These are phyloP conservation scores for Drosophila pandora DNA, from an alignment of 1,140 invertebrate species.

Conservation along the genomic window DNA sequence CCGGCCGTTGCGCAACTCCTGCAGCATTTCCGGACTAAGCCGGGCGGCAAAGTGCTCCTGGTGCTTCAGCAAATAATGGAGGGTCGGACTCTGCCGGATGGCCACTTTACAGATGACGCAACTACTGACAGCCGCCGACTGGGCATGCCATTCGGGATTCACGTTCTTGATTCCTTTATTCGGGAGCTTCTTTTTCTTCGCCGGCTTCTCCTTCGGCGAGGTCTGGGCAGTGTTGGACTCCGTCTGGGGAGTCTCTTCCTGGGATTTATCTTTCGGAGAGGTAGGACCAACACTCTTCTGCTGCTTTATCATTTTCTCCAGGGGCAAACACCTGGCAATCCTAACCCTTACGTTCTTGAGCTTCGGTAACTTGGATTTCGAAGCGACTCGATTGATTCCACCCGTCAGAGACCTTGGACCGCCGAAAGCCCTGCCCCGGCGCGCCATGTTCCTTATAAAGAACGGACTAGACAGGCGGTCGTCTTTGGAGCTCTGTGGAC, in stretches of 20 bases:
- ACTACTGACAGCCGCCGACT: conserved; percentile 3
- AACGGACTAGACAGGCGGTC: background rate
- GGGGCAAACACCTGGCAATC: background rate
- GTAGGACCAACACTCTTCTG: background rate
- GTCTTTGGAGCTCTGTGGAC: background rate
- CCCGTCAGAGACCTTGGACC: background rate
- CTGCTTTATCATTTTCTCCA: conserved; percentile 2
- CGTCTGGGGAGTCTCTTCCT: background rate
- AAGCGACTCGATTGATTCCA: conserved; percentile 9
- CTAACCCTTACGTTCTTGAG: background rate
- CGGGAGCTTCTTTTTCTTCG: background rate
- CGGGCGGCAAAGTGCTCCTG: conserved; percentile 86
- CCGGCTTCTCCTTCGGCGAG: background rate
- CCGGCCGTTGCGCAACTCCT: conserved; percentile 38
- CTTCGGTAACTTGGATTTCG: background rate
- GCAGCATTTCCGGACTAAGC: conserved; percentile 70
- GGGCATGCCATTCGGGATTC: conserved; percentile 50
- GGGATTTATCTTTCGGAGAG: background rate
- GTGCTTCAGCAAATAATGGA: conserved; percentile 86
- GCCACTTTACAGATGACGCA: conserved; percentile 85
- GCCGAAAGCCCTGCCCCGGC: conserved; percentile 34
- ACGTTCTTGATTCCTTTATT: conserved; percentile 7
- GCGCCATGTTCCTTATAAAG: conserved; percentile 48
- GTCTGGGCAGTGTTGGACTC: too few relatives aligned
- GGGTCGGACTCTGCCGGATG: conserved; percentile 61